Base-by-base conservation (phyloP, 2,797 vertebrate genomes). In the Rhyacichthys aspro region DNA sequence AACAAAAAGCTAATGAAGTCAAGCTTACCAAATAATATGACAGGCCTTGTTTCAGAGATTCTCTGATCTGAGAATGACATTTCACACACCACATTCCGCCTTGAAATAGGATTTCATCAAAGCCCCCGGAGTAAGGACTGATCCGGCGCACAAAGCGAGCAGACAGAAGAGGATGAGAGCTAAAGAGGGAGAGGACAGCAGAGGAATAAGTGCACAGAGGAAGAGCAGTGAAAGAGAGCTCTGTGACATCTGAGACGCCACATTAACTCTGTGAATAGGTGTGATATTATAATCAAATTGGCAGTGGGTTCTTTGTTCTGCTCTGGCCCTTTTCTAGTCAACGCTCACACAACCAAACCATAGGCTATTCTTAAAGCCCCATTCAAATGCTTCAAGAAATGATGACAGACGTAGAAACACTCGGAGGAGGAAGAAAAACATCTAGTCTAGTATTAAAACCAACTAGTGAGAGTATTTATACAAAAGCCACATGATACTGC, bases 281-380 rank as follows among this genome's bases (percentile, higher is more conserved):
- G 72, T 80, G 74, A 84, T 88, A 75, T 87, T 77, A 71, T 78
- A 82, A 81, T 86, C 66, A 82, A 76, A 81, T 71, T 84, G 79
- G 72, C 70, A 38, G 59, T 43, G 59, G 62, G 41, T 7, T 59
- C 71, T 85, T 85, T 87, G 83, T 89, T 89, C 86, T 84, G 56
- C 32, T 64, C 61, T 32, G 73, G 65, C 50, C 56, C 63, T 76
- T 68, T 70, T 63, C 67, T 39, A 60, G 57, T 34, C 46, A 63
- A 68, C 12, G 1, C 45, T 67, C 71, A 42, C 55, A 48, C 43
- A 48, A 58, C 66, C 28, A 43, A 79, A 77, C 74, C 70, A 36
- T 39, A 36, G 55, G 59, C 70, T 78, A 58, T 80, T 86, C 63
- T 77, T 65, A 58, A 47, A 37, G 37, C 10, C 42, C 72, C 78